A percentile compares a stretch with the other conserved stretches of the same genome.
Evolutionary conservation across 1,140 invertebrate genomes (phyloP).

Genomic region (Pogonomyrmex barbatus): DNA sequence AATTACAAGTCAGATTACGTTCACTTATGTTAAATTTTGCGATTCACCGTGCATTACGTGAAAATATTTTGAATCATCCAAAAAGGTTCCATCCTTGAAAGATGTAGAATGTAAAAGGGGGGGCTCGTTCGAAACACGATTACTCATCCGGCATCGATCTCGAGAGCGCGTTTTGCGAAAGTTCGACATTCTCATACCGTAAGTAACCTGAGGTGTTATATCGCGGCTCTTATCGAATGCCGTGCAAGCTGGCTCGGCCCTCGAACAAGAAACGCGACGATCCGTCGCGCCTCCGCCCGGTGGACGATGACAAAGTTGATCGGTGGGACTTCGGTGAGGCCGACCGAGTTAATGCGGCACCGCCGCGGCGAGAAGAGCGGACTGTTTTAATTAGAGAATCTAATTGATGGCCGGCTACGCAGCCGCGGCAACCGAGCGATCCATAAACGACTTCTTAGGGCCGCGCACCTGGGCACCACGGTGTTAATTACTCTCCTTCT

Average conservation of each 20-base stretch:
- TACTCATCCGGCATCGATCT: slow-evolving; percentile 32
- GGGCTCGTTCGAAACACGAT: slow-evolving; percentile 33
- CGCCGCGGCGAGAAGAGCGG: slow-evolving; percentile 59
- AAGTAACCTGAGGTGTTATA: slow-evolving; percentile 32
- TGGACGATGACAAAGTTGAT: slow-evolving; percentile 73
- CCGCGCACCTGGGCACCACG: slow-evolving; percentile 74
- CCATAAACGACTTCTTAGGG: slow-evolving; percentile 80
- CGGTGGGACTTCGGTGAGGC: slow-evolving; percentile 55
- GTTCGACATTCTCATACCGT: slow-evolving; percentile 8
- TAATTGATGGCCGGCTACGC: slow-evolving; percentile 77
- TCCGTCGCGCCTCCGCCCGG: slow-evolving; percentile 59
- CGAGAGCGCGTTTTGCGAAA: slow-evolving; percentile 34
- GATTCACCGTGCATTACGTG: slow-evolving; percentile 25
- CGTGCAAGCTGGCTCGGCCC: slow-evolving; percentile 1
- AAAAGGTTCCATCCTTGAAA: neutral
- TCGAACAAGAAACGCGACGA: slow-evolving; percentile 51
- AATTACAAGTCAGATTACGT: slow-evolving; percentile 1
- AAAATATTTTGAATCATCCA: slow-evolving; percentile 23
- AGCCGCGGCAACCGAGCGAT: slow-evolving; percentile 69
- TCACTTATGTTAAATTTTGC: slow-evolving; percentile 15
- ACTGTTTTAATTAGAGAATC: slow-evolving; percentile 80
- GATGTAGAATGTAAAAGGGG: neutral
- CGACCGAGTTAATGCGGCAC: slow-evolving; percentile 66
- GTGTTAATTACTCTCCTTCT: slow-evolving; percentile 80
- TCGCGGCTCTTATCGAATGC: slow-evolving; percentile 36